A percentile compares a stretch with the other conserved stretches of the same genome.
Evolutionary conservation across 37 sponge, comb jelly and placozoan species (phyloP).

Genomic region (Cliona cf. orientalis): DNA sequence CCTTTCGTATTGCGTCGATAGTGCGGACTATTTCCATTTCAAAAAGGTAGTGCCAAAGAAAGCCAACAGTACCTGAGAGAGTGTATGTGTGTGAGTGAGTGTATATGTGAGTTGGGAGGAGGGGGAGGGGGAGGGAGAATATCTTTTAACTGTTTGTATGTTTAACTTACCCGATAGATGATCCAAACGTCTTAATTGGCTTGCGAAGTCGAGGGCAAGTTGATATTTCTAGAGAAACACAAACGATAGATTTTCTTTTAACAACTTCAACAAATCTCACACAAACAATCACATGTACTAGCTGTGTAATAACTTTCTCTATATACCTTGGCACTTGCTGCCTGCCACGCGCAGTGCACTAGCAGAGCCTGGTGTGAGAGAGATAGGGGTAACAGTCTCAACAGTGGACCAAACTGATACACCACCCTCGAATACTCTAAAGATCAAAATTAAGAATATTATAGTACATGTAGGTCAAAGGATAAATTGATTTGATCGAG

Average conservation of each 20-base stretch:
- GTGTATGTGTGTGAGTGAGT: background rate
- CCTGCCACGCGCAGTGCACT: constrained; percentile 59
- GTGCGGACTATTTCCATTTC: constrained; percentile 15
- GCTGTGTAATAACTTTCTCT: background rate
- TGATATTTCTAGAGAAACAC: constrained; percentile 6
- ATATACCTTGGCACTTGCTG: background rate
- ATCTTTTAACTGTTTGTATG: no score
- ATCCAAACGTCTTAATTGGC: background rate
- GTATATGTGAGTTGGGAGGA: no score
- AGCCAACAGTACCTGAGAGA: constrained; percentile 13
- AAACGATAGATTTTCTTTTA: background rate
- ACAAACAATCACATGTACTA: background rate
- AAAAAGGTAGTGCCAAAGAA: constrained; percentile 36
- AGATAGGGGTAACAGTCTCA: constrained; percentile 30
- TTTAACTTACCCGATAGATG: no score
- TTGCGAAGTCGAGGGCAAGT: background rate
- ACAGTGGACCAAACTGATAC: constrained; percentile 13
- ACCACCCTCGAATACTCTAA: constrained; percentile 2
- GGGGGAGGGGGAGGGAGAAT: no score
- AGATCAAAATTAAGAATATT: background rate
- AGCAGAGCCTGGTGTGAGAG: constrained; percentile 22
- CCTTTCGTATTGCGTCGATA: constrained; percentile 28
- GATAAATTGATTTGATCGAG: background rate
- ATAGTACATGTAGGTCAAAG: background rate
- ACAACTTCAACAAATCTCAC: background rate